Conservation (phyloP, 2,888 invertebrate species). For the Amiota mariae region DNA sequence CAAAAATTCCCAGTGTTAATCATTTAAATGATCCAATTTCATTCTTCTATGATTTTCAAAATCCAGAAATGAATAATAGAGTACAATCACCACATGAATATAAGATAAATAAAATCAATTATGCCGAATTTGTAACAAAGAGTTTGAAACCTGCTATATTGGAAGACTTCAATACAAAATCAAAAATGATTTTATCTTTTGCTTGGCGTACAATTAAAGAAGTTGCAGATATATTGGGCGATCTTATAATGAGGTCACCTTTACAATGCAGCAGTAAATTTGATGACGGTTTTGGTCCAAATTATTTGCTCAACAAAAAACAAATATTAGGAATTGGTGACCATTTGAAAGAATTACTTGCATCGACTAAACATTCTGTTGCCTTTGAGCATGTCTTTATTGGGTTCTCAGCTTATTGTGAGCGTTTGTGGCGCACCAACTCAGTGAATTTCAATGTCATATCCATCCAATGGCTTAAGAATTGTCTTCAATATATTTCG, state of each 20-base stretch:
- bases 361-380: conserved; percentile 91
- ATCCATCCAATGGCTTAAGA: conserved; percentile 80
- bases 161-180: conserved; percentile 75
- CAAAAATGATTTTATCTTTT: conserved; percentile 92
- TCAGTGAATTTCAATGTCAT: conserved; percentile 75
- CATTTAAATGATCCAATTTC: not conserved
- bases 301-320: conserved; percentile 57
- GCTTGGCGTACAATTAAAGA: conserved; percentile 97
- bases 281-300: too few relatives aligned
- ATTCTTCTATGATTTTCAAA: too few relatives aligned
- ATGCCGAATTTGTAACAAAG: conserved; percentile 41
- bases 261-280: too few relatives aligned
- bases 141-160: conserved; percentile 45
- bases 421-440: conserved; percentile 76
- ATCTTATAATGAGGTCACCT: conserved; percentile 76
- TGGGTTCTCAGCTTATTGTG: conserved; percentile 86
- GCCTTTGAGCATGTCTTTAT: conserved; percentile 96
- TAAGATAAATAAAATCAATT: not conserved
- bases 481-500: conserved; percentile 76
- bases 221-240: conserved; percentile 82
- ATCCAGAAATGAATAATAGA: too few relatives aligned
- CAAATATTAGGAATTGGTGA: conserved; percentile 78
- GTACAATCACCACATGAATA: conserved; percentile 38
- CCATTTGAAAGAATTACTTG: conserved; percentile 80
- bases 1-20: conserved; percentile 76